Conservation (phyloP, 2,888 invertebrate species). For the Diabrotica balteata region DNA sequence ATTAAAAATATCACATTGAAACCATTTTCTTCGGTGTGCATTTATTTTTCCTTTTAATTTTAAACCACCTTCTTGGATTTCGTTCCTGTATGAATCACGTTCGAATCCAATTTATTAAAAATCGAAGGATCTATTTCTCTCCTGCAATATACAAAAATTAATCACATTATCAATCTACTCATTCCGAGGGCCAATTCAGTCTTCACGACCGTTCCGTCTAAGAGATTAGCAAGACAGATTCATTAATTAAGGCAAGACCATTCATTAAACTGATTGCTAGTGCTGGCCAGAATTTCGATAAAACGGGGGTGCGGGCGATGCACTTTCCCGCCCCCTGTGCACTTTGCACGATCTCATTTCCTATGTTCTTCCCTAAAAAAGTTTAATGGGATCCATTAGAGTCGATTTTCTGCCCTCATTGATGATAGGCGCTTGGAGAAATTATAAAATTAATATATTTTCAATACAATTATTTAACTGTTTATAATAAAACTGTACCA, state of each 20-base stretch:
- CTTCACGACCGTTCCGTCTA: constrained; percentile 60
- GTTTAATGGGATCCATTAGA: constrained; percentile 36
- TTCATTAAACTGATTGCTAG: constrained; percentile 61
- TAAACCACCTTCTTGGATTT: neutral
- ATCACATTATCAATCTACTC: constrained; percentile 62
- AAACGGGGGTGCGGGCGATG: constrained; percentile 35
- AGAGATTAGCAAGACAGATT: constrained; percentile 63
- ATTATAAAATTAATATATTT: too few relatives aligned
- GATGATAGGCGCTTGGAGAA: neutral
- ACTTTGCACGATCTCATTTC: constrained; percentile 39
- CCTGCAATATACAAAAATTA: constrained; percentile 58
- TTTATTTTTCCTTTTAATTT: constrained; percentile 1
- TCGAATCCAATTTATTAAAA: constrained; percentile 25
- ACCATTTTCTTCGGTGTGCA: neutral
- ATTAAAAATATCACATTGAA: too few relatives aligned
- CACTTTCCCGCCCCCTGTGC: constrained; percentile 35
- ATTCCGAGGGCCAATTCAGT: constrained; percentile 56
- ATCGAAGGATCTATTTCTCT: constrained; percentile 24
- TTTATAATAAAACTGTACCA: too few relatives aligned
- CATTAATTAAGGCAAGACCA: constrained; percentile 63
- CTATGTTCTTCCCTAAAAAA: constrained; percentile 35
- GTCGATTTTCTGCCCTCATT: constrained; percentile 22
- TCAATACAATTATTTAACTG: too few relatives aligned
- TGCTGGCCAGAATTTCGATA: constrained; percentile 36
- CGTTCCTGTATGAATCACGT: constrained; percentile 3